phyloP scores from a whole-genome alignment of 2,888 invertebrate genomes.

The Linnaemya vulpina region DNA sequence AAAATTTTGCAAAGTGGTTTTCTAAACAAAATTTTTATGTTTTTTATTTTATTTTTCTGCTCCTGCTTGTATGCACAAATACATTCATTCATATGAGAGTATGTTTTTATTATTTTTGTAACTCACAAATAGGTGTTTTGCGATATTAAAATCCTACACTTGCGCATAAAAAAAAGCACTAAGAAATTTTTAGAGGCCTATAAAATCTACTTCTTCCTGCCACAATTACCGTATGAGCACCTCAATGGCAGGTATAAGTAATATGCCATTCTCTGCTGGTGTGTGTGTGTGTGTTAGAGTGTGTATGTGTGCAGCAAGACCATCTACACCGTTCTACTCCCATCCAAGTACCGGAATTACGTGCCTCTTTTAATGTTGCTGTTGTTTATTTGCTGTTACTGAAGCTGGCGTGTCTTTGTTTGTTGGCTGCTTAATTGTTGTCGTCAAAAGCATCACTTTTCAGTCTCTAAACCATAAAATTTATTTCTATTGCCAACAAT shows the following conservation, averaged over 20 bases:
- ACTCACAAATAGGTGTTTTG: slow-evolving; percentile 61
- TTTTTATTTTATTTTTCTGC: background rate
- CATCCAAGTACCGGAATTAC: slow-evolving; percentile 63
- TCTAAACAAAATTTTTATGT: slow-evolving; percentile 43
- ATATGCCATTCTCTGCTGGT: slow-evolving; percentile 31
- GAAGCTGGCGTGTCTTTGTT: slow-evolving; percentile 31
- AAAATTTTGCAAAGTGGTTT: slow-evolving; percentile 39
- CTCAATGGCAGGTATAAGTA: slow-evolving; percentile 12
- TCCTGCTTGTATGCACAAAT: too few relatives aligned
- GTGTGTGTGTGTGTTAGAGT: slow-evolving; percentile 10
- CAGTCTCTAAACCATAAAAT: slow-evolving; percentile 52
- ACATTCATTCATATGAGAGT: background rate
- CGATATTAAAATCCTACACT: slow-evolving; percentile 45
- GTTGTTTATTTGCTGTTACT: slow-evolving; percentile 34
- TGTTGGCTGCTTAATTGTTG: slow-evolving; percentile 56
- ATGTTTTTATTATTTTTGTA: slow-evolving; percentile 12
- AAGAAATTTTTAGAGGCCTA: slow-evolving; percentile 35
- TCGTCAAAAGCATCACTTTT: slow-evolving; percentile 60
- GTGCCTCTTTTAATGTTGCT: slow-evolving; percentile 49
- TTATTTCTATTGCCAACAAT: slow-evolving; percentile 37
- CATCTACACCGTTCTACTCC: slow-evolving; percentile 26
- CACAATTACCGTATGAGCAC: slow-evolving; percentile 16
- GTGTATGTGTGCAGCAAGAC: slow-evolving; percentile 7
- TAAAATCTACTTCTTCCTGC: slow-evolving; percentile 25
- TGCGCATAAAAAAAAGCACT: slow-evolving; percentile 7